These are phyloP conservation scores for Drosophila ustulata DNA, from an alignment of 2,888 invertebrate species.

Conservation along the genomic window DNA sequence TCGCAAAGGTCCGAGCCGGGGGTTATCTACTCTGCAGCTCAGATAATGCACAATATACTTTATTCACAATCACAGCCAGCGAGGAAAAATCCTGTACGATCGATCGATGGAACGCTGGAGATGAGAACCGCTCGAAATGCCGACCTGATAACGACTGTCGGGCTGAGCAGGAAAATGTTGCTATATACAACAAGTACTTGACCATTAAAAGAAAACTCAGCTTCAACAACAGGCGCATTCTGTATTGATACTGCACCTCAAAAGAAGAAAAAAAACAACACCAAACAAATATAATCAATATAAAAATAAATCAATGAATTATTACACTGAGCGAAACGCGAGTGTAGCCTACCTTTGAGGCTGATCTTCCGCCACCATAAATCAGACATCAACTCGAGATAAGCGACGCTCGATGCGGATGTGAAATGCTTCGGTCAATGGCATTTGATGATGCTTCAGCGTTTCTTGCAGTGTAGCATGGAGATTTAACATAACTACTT, in stretches of 20 bases:
- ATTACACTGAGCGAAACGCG: slow-evolving; percentile 56
- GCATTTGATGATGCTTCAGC: slow-evolving; percentile 2
- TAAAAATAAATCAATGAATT: slow-evolving; percentile 22
- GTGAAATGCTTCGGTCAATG: slow-evolving; percentile 24
- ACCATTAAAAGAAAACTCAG: slow-evolving; percentile 35
- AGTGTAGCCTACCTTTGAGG: slow-evolving; percentile 44
- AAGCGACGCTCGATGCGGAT: slow-evolving; percentile 2
- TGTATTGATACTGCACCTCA: slow-evolving; percentile 47
- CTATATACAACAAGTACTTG: slow-evolving; percentile 39
- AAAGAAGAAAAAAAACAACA: not conserved
- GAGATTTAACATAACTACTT: slow-evolving; percentile 10
- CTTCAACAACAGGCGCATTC: slow-evolving; percentile 9
- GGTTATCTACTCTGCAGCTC: slow-evolving; percentile 37
- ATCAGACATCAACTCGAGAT: not conserved
- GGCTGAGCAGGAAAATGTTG: slow-evolving; percentile 45
- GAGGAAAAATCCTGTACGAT: slow-evolving; percentile 25
- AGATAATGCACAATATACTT: slow-evolving; percentile 24
- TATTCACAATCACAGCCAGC: not conserved
- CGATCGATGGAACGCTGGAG: slow-evolving; percentile 5
- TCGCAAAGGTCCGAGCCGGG: slow-evolving; percentile 30
- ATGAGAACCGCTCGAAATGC: slow-evolving; percentile 61
- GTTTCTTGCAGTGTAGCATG: slow-evolving; percentile 45
- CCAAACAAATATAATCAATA: not conserved
- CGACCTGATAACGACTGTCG: slow-evolving; percentile 78
- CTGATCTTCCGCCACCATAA: not conserved